phyloP scores from a whole-genome alignment of 1,140 invertebrate species.

The Bactericera cockerelli region DNA sequence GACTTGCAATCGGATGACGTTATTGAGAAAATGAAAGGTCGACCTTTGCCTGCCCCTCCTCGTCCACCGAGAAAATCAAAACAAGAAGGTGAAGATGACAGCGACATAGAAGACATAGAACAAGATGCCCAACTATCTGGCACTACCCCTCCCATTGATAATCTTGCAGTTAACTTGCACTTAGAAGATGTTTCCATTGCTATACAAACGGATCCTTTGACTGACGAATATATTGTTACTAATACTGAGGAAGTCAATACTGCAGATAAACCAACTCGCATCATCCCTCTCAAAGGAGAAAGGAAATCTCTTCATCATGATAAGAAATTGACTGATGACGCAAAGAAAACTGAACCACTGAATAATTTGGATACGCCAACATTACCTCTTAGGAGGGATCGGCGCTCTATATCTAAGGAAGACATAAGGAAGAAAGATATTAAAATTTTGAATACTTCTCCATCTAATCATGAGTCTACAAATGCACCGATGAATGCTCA shows the following conservation, averaged over 20 bases:
- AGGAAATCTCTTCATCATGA: slow-evolving; percentile 27
- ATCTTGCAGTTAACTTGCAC: slow-evolving; percentile 14
- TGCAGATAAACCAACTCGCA: slow-evolving; percentile 26
- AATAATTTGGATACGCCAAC: background rate
- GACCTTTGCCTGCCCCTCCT: slow-evolving; percentile 64
- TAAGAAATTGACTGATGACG: slow-evolving; percentile 20
- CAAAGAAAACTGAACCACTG: slow-evolving; percentile 21
- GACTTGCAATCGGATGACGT: slow-evolving; percentile 50
- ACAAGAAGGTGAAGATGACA: slow-evolving; percentile 14
- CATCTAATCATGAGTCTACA: background rate
- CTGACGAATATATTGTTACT: slow-evolving; percentile 51
- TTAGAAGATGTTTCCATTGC: slow-evolving; percentile 50
- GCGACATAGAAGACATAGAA: background rate
- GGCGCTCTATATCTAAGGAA: background rate
- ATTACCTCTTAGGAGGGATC: slow-evolving; percentile 3
- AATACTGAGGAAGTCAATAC: background rate
- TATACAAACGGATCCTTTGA: slow-evolving; percentile 63
- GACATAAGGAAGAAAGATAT: background rate
- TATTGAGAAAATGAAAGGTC: slow-evolving; percentile 58
- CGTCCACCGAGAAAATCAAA: slow-evolving; percentile 46
- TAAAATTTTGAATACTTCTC: background rate
- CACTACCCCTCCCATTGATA: slow-evolving; percentile 9
- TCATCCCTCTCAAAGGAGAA: slow-evolving; percentile 20
- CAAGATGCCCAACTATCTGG: background rate
- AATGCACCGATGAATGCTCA: background rate